A percentile compares a stretch with the other conserved stretches of the same genome.
Conservation (phyloP, 2,888 invertebrate species). For the Epinotia brunnichana region DNA sequence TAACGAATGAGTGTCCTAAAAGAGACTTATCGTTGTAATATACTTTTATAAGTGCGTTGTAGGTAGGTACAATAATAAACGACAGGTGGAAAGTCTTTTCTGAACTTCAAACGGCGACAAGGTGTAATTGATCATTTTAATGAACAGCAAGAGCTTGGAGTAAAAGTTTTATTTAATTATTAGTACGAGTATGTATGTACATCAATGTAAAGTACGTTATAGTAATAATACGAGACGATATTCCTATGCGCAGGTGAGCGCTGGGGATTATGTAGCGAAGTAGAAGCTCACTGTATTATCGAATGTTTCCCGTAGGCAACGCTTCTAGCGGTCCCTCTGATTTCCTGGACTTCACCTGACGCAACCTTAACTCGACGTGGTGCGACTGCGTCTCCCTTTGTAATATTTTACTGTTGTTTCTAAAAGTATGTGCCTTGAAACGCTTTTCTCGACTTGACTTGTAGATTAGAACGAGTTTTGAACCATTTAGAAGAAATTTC, state of each 20-base stretch:
- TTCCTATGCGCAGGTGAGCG: constrained; percentile 50
- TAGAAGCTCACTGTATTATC: constrained; percentile 47
- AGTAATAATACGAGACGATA: constrained; percentile 50
- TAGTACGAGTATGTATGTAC: constrained; percentile 51
- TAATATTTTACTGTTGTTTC: constrained; percentile 78
- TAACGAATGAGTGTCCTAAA: constrained; percentile 47
- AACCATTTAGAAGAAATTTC: constrained; percentile 80
- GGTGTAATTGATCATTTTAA: constrained; percentile 69
- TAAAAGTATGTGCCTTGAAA: constrained; percentile 84
- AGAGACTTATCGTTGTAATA: constrained; percentile 21
- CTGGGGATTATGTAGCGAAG: constrained; percentile 56
- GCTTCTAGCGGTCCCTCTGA: constrained; percentile 77
- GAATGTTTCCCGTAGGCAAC: constrained; percentile 66
- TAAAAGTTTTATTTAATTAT: constrained; percentile 68
- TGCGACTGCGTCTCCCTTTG: constrained; percentile 64
- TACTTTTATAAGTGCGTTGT: constrained; percentile 50
- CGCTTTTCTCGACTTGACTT: constrained; percentile 81
- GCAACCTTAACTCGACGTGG: constrained; percentile 63
- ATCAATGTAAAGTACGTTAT: constrained; percentile 51
- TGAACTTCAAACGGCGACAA: constrained; percentile 64
- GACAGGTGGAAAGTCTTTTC: constrained; percentile 50
- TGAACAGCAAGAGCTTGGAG: constrained; percentile 74
- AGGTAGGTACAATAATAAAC: constrained; percentile 52
- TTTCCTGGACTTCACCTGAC: constrained; percentile 63
- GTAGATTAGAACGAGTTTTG: constrained; percentile 81